Evolutionary conservation across 2,113 vertebrate species (phyloP), one percentile per base, ranked within the genome.

Genomic region (Tauraco erythrolophus): DNA sequence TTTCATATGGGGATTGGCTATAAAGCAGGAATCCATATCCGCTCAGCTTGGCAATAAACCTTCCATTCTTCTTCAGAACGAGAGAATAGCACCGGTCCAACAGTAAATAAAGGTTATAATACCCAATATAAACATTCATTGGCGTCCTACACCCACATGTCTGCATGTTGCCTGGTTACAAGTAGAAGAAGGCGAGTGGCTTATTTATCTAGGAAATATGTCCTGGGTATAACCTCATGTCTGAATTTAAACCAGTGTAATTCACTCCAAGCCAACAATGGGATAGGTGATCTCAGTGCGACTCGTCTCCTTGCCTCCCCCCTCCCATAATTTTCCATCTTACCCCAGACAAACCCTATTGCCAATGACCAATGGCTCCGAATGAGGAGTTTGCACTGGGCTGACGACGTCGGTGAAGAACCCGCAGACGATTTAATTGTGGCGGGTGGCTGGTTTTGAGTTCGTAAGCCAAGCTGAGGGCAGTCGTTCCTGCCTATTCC

Each of bases 181-280:
- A 93, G 91, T n/a, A 56, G 68, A 83, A 93, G 92, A 88, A 88
- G 76, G 66, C 88, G 60, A 56, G 80, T 60, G 80, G 70, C 88
- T 96, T 95, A 88, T 96, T 96, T 94, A 83, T 89, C 76, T 78
- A 89, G 91, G 93, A 96, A 89, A 89, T 58, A 70, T 80, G 88
- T 93, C 76, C 93, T 57, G 81, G 71, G 46, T 92, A 93, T 86
- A 95, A 92, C 88, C 84, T 89, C 91, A 93, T 91, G 84, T 83
- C 84, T 92, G 91, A 51, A 65, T 93, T 86, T 46, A 86, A 83
- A 92, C 88, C 84, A 23, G 41, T 25, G 43, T 70, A 82, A 83
- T 93, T 86, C 65, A 39, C 88, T 79, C 66, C 0, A 3, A 43
- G 66, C 56, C 43, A 95, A 82, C 81, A 89, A 43, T 46, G 37